A percentile compares a stretch with the other conserved stretches of the same genome.
These are phyloP conservation scores for Heteromurus nitidus DNA, from an alignment of 2,888 invertebrate species.

Conservation along the genomic window DNA sequence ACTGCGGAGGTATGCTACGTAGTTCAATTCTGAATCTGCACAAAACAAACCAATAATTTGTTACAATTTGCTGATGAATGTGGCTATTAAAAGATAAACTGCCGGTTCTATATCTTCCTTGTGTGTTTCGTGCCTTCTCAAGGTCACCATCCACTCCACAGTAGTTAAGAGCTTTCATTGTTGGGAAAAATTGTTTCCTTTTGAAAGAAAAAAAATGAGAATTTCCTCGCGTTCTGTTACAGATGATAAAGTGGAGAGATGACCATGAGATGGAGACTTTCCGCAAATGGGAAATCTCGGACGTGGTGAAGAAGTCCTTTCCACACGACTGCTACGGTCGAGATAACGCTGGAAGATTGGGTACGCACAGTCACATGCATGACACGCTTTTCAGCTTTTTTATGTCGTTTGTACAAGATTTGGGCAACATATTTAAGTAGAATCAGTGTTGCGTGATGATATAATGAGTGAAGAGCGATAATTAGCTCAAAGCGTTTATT, in stretches of 20 bases:
- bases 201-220: slow-evolving; percentile 59
- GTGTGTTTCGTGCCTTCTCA: background rate
- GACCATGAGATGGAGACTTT: slow-evolving; percentile 63
- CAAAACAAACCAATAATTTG: background rate
- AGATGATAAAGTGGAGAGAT: slow-evolving; percentile 67
- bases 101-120: background rate
- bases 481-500: background rate
- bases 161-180: background rate
- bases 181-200: background rate
- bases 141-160: background rate
- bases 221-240: background rate
- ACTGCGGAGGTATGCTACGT: background rate
- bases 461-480: background rate
- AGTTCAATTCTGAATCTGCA: background rate
- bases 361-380: no score
- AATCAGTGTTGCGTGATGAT: background rate
- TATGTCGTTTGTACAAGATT: no score
- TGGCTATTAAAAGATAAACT: background rate
- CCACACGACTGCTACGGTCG: slow-evolving; percentile 60
- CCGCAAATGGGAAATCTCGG: slow-evolving; percentile 63
- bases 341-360: slow-evolving; percentile 69
- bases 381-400: no score
- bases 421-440: no score
- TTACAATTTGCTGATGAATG: background rate
- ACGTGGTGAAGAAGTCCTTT: slow-evolving; percentile 55